phyloP scores from a whole-genome alignment of 2,113 vertebrate species.

The Lontra canadensis region DNA sequence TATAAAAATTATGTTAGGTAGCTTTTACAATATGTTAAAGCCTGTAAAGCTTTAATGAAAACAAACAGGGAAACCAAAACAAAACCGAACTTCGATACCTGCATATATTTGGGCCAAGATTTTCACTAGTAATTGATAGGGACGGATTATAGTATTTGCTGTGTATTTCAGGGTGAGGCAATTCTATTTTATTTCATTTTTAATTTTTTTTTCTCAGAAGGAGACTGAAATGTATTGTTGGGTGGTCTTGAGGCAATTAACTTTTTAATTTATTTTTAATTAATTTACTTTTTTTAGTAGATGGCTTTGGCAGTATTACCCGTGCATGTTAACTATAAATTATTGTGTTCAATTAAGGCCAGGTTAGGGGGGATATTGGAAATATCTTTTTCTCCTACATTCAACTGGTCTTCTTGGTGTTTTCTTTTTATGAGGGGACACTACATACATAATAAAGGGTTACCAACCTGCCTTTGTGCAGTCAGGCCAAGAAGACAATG shows the following conservation, averaged over 20 bases:
- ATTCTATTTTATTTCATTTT: background rate
- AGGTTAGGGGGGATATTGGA: background rate
- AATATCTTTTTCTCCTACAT: background rate
- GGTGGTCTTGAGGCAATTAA: background rate
- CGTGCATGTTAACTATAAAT: background rate
- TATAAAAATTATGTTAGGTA: background rate
- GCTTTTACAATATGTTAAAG: constrained; percentile 33
- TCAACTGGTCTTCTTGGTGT: background rate
- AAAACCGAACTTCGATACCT: background rate
- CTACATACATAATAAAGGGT: background rate
- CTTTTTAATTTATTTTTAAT: background rate
- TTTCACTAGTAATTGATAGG: background rate
- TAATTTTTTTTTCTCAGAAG: background rate
- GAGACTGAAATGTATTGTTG: background rate
- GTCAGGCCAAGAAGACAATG: background rate
- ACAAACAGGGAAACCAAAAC: constrained; percentile 22
- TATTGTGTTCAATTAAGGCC: background rate
- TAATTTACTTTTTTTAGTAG: background rate
- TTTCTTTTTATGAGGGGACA: constrained; percentile 4
- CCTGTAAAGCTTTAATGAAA: constrained; percentile 3
- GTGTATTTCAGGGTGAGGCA: background rate
- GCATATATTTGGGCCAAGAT: background rate
- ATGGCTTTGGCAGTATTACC: constrained; percentile 17
- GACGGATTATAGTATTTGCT: background rate
- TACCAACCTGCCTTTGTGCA: background rate